Evolutionary conservation across 1,140 invertebrate genomes (phyloP).

Genomic region (Pseudoatta argentina): DNA sequence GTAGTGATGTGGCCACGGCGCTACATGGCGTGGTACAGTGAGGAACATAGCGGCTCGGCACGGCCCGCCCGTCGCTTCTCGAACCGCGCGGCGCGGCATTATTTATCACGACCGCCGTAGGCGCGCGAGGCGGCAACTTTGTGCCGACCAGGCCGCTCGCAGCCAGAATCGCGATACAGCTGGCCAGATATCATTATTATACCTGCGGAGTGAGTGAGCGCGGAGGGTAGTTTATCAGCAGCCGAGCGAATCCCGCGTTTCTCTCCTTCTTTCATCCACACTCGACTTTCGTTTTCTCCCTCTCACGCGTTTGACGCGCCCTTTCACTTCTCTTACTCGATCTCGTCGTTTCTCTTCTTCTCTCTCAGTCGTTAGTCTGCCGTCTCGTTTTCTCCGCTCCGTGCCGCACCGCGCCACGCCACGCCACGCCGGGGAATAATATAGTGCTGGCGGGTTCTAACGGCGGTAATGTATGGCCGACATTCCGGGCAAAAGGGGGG

Average conservation of each 20-base stretch:
- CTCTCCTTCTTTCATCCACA: conserved; percentile 22
- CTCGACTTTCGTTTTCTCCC: conserved; percentile 17
- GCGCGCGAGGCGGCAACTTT: conserved; percentile 79
- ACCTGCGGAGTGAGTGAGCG: conserved; percentile 75
- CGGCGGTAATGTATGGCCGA: conserved; percentile 80
- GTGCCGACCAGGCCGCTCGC: conserved; percentile 70
- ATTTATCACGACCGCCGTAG: conserved; percentile 82
- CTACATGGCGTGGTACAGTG: conserved; percentile 18
- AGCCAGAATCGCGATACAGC: conserved; percentile 78
- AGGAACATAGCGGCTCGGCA: not conserved
- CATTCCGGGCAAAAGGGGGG: conserved; percentile 75
- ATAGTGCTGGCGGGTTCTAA: conserved; percentile 79
- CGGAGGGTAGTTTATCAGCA: conserved; percentile 81
- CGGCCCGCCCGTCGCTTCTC: conserved; percentile 55
- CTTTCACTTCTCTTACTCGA: conserved; percentile 7
- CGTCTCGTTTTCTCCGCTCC: conserved; percentile 63
- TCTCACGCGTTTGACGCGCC: not conserved
- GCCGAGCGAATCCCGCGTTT: conserved; percentile 63
- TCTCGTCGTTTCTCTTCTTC: conserved; percentile 59
- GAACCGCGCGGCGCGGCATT: conserved; percentile 62
- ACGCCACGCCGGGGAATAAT: conserved; percentile 76
- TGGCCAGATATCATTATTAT: conserved; percentile 84
- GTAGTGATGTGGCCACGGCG: not conserved
- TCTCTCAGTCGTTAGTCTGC: conserved; percentile 4
- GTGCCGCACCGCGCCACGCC: conserved; percentile 69